phyloP scores from a whole-genome alignment of 1,140 invertebrate genomes.

The Onthophagus taurus region DNA sequence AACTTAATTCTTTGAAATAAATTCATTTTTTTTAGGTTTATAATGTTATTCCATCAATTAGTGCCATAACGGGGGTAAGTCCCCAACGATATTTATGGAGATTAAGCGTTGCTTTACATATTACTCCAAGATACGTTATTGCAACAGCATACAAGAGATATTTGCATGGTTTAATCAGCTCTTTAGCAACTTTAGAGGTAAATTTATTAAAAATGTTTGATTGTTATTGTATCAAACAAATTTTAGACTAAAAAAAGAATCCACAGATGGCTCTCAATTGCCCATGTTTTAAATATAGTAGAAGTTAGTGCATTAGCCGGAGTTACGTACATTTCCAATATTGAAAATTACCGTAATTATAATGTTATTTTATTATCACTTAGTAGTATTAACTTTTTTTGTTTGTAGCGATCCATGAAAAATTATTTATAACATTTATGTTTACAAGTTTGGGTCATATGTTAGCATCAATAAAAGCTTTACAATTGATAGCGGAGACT shows the following conservation, averaged over 20 bases:
- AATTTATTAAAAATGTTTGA: neutral
- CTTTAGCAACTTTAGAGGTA: too few species aligned
- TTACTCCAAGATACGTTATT: constrained; percentile 77
- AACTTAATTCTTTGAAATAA: constrained; percentile 9
- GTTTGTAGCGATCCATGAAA: constrained; percentile 78
- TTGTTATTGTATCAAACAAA: neutral
- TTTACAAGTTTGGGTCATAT: constrained; percentile 76
- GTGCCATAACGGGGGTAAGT: constrained; percentile 82
- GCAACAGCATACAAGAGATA: constrained; percentile 75
- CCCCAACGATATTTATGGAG: constrained; percentile 89
- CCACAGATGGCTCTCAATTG: constrained; percentile 58
- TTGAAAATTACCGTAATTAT: constrained; percentile 88
- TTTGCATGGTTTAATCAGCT: constrained; percentile 63
- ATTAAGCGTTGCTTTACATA: constrained; percentile 79
- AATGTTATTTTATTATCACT: constrained; percentile 2
- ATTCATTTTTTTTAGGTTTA: constrained; percentile 60
- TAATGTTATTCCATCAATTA: constrained; percentile 85
- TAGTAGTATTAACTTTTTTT: constrained; percentile 14
- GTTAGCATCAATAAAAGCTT: constrained; percentile 54
- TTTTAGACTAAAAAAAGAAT: constrained; percentile 37
- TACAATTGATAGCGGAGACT: constrained; percentile 29
- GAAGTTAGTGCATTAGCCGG: constrained; percentile 76
- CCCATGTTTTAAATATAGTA: constrained; percentile 76
- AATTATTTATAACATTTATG: constrained; percentile 90
- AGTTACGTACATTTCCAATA: constrained; percentile 87